phyloP scores from a whole-genome alignment of 2,888 invertebrate genomes.

The Drosophila quinaria region DNA sequence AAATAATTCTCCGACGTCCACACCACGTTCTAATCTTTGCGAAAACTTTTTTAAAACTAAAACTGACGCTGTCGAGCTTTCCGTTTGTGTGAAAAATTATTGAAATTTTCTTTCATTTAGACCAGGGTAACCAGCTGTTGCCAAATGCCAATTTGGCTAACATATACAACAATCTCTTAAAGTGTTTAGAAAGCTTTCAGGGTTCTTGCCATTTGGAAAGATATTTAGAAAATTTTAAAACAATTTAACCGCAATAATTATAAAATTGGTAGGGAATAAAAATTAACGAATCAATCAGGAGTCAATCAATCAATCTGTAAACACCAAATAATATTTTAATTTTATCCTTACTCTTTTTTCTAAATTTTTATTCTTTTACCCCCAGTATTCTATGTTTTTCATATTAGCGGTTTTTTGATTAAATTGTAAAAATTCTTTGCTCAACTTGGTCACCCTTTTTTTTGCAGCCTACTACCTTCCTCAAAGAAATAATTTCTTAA shows the following conservation, averaged over 20 bases:
- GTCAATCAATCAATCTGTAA: background rate
- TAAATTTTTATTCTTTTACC: background rate
- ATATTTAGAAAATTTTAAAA: background rate
- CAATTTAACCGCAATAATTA: constrained; percentile 28
- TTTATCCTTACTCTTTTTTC: background rate
- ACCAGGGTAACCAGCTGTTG: constrained; percentile 66
- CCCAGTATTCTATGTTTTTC: background rate
- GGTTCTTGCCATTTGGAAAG: constrained; percentile 14
- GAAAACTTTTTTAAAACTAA: constrained; percentile 82
- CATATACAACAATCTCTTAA: constrained; percentile 35
- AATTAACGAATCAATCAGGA: background rate
- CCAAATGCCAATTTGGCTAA: constrained; percentile 3
- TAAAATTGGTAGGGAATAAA: background rate
- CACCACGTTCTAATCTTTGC: constrained; percentile 71
- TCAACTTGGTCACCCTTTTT: constrained; percentile 54
- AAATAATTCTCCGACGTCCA: constrained; percentile 30
- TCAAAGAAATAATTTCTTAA: constrained; percentile 61
- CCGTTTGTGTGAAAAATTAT: constrained; percentile 71
- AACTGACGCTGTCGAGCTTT: constrained; percentile 65
- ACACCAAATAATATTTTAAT: background rate
- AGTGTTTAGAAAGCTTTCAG: constrained; percentile 21
- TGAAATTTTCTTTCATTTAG: constrained; percentile 60
- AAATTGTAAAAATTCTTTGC: background rate
- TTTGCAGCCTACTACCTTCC: constrained; percentile 60
- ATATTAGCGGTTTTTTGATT: background rate